Conservation (phyloP, 1,140 invertebrate species). For the Drosophila grimshawi region DNA sequence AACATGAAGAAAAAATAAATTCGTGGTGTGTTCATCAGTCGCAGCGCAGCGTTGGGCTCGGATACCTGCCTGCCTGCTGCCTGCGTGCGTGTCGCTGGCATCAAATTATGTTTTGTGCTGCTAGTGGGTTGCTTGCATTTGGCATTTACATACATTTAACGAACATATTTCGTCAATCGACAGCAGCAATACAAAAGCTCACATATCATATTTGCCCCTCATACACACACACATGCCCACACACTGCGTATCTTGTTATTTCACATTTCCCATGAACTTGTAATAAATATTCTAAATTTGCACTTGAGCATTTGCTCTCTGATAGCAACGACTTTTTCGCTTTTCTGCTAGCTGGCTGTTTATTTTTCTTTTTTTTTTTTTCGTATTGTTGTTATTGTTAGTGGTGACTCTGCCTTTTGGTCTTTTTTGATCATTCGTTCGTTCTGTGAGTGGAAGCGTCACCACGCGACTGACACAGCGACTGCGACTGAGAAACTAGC, state of each 20-base stretch:
- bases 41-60: slow-evolving; percentile 29
- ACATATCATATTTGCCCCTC: slow-evolving; percentile 64
- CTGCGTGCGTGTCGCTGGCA: slow-evolving; percentile 42
- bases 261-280: slow-evolving; percentile 75
- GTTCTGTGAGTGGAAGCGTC: slow-evolving; percentile 15
- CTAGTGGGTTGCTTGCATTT: slow-evolving; percentile 37
- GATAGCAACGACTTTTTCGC: slow-evolving; percentile 39
- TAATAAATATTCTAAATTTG: slow-evolving; percentile 78
- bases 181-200: slow-evolving; percentile 46
- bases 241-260: slow-evolving; percentile 43
- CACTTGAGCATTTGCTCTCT: slow-evolving; percentile 52
- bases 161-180: slow-evolving; percentile 54
- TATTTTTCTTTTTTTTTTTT: slow-evolving; percentile 8
- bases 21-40: slow-evolving; percentile 54
- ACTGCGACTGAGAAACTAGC: slow-evolving; percentile 9
- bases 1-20: slow-evolving; percentile 49
- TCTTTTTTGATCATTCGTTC: slow-evolving; percentile 3
- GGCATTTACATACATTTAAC: slow-evolving; percentile 6
- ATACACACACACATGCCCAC: slow-evolving; percentile 8
- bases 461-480: slow-evolving; percentile 33
- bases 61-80: slow-evolving; percentile 47
- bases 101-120: slow-evolving; percentile 26
- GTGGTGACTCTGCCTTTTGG: slow-evolving; percentile 48
- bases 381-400: slow-evolving; percentile 35
- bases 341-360: slow-evolving; percentile 27